A percentile compares a stretch with the other conserved stretches of the same genome.
Evolutionary conservation across 23 tunicate genomes (phyloP).

Genomic region (Halocynthia roretzi): DNA sequence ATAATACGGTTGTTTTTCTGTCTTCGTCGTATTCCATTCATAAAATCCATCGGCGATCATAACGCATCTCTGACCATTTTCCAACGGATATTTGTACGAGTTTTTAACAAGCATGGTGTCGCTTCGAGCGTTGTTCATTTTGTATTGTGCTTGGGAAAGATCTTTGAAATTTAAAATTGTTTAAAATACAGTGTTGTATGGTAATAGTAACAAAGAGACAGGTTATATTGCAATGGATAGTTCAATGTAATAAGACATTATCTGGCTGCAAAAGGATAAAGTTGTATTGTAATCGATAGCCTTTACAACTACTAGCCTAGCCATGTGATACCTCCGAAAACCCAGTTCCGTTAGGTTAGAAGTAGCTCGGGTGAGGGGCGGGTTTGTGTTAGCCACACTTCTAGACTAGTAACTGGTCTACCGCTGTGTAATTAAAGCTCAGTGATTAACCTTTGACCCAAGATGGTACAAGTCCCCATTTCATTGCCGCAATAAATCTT

Average conservation of each 20-base stretch:
- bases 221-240: neutral
- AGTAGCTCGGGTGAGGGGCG: no score
- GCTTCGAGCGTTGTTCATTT: constrained; percentile 87
- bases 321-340: no score
- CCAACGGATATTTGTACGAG: constrained; percentile 64
- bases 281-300: no score
- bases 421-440: neutral
- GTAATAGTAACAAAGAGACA: neutral
- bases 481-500: constrained; percentile 60
- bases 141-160: constrained; percentile 28
- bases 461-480: constrained; percentile 77
- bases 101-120: constrained; percentile 72
- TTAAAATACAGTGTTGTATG: neutral
- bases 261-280: no score
- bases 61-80: constrained; percentile 91
- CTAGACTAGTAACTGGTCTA: neutral
- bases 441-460: constrained; percentile 49
- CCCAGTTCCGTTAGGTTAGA: no score
- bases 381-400: no score
- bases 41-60: constrained; percentile 90
- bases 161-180: no score
- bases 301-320: no score
- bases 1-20: constrained; percentile 81
- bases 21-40: constrained; percentile 70
- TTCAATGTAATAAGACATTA: no score